Conservation (phyloP, 2,113 vertebrate genomes). For the Symphodus melops region DNA sequence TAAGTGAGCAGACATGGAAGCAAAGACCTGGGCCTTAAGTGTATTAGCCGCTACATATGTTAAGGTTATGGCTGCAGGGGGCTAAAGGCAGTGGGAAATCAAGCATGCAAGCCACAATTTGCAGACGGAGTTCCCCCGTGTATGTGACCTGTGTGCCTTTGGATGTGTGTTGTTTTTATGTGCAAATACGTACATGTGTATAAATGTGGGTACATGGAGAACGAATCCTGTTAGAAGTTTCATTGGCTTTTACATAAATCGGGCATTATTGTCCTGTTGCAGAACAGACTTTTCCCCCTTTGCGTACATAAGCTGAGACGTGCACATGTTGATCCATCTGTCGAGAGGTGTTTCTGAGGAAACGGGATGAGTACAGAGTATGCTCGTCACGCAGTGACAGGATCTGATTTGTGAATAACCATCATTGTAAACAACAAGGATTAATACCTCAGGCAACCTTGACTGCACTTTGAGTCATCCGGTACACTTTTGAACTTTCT, state of each 20-base stretch:
- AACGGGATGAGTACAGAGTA: constrained; percentile 18
- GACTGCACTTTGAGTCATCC: not conserved
- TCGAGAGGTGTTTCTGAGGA: constrained; percentile 13
- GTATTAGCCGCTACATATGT: constrained; percentile 78
- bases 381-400: not conserved
- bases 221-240: not conserved
- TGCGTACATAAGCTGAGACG: constrained; percentile 7
- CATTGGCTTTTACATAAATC: constrained; percentile 9
- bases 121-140: constrained; percentile 11
- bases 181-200: not conserved
- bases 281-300: constrained; percentile 17
- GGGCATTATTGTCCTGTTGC: constrained; percentile 13
- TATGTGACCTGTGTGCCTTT: constrained; percentile 17
- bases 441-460: not conserved
- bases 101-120: constrained; percentile 60
- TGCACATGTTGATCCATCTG: constrained; percentile 1
- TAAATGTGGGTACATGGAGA: not conserved
- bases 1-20: constrained; percentile 70
- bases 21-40: constrained; percentile 68
- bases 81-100: constrained; percentile 64
- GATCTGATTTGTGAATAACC: not conserved
- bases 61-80: constrained; percentile 67
- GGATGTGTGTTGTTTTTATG: not conserved
- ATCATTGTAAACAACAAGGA: no score
- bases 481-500: not conserved